Evolutionary conservation across 2,113 vertebrate species (phyloP).

Genomic region (Misgurnus anguillicaudatus): DNA sequence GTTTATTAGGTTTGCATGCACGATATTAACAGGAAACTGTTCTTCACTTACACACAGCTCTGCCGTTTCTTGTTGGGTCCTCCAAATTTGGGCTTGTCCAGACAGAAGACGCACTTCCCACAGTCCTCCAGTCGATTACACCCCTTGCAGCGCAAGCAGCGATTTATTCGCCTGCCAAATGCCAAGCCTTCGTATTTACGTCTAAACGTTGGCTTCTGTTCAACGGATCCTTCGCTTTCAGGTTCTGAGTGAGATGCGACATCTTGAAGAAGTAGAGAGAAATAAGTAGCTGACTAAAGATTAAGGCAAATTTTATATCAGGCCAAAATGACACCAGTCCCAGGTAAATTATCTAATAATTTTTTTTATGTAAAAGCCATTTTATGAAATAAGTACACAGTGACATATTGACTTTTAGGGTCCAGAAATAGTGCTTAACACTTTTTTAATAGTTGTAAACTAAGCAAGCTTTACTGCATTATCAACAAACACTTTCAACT

Average conservation of each 20-base stretch:
- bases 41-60: constrained; percentile 85
- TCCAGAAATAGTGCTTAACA: no score
- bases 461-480: no score
- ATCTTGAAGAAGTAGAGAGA: constrained; percentile 58
- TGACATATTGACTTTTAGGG: no score
- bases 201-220: constrained; percentile 42
- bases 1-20: background rate
- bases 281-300: constrained; percentile 13
- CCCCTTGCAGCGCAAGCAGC: constrained; percentile 83
- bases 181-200: constrained; percentile 41
- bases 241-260: constrained; percentile 73
- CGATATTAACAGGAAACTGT: background rate
- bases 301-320: background rate
- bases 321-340: no score
- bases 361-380: no score
- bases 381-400: no score
- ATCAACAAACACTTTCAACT: no score
- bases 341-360: no score
- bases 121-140: constrained; percentile 83
- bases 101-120: constrained; percentile 83
- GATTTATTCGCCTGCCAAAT: constrained; percentile 65
- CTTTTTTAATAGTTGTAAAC: no score
- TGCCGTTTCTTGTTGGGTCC: constrained; percentile 91
- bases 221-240: constrained; percentile 61
- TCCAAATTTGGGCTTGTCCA: constrained; percentile 91